Base-by-base conservation (phyloP, 2,888 invertebrate genomes). In the Sphaerophoria rueppellii region DNA sequence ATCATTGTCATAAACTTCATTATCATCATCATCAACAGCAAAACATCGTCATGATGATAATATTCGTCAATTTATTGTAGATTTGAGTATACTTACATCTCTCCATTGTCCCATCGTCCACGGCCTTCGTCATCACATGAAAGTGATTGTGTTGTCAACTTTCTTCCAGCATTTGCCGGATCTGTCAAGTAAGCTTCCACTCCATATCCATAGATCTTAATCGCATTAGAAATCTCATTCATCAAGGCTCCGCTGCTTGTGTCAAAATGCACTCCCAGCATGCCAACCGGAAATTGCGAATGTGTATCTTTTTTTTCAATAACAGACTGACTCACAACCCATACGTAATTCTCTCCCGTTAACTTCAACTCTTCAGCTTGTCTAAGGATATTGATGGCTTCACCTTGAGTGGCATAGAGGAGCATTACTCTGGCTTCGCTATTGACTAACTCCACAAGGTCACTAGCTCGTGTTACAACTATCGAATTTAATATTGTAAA, bases 311-410 rank as follows among this genome's bases (percentile, higher is more conserved):
- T 94, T 88, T 96, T 96, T 89, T 96, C 96, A 80, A 98, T 96
- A 87, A 98, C 98, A 90, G 97, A 97, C 91, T 98, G 98, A 65
- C 98, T 98, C 24, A 98, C 98, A 78, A 98, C 97, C 98, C 98
- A 98, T 9, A 98, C 97, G 92, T 98, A 98, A 91, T 98, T 98
- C 92, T 98, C 97, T 4, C 92, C 92, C 34, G 92, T 92, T 69
- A 92, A 89, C 88, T 92, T 92, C 90, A 92, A 90, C 80, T 92
- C 92, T 88, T 92, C 91, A 88, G 92, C 92, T 81, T 91, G 91
- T 74, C 90, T 89, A 88, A 98, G 93, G 87, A 98, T 98, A 89
- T 95, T 94, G 82, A 95, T 95, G 32, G 97, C 98, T 92, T 98
- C 98, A 89, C 96, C 96, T 77, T 95, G 94, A 35, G 97, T 98